Percentiles rank a stretch among this genome's conserved stretches.
Conservation (phyloP, 2,113 vertebrate species). For the Ursus arctos region DNA sequence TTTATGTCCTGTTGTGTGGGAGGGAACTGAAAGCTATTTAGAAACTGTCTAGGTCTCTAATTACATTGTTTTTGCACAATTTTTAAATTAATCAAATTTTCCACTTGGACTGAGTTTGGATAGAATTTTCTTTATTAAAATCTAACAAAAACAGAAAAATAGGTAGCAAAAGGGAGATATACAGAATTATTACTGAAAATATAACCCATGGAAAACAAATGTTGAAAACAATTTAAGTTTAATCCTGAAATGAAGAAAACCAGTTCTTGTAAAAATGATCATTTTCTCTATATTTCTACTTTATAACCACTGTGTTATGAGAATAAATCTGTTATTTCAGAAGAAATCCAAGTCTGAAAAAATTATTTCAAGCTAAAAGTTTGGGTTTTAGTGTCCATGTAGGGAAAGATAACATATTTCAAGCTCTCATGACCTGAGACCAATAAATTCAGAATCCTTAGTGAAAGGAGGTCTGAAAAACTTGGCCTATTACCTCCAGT, state of each 20-base stretch:
- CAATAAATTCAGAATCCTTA: neutral
- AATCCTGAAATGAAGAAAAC: neutral
- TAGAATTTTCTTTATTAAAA: conserved; percentile 80
- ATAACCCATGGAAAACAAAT: neutral
- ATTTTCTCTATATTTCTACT: neutral
- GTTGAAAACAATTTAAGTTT: neutral
- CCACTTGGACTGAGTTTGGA: conserved; percentile 65
- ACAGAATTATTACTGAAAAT: conserved; percentile 67
- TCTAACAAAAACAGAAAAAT: conserved; percentile 58
- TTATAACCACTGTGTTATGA: neutral
- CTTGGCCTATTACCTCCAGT: accelerated
- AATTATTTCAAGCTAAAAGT: neutral
- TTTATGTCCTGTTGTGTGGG: conserved; percentile 42
- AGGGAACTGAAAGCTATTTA: conserved; percentile 65
- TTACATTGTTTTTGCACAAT: conserved; percentile 69
- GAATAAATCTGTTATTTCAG: neutral
- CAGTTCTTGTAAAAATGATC: neutral
- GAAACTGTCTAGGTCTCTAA: conserved; percentile 75
- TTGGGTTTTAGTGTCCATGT: neutral
- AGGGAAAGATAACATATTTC: neutral
- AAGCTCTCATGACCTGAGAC: neutral
- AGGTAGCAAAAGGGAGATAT: conserved; percentile 57
- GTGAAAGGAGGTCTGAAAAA: neutral
- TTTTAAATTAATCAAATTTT: conserved; percentile 85
- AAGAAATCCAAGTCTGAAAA: neutral